Percentiles rank a stretch among this genome's conserved stretches.
phyloP scores from a whole-genome alignment of 2,113 vertebrate genomes.

The Sylvietta virens region DNA sequence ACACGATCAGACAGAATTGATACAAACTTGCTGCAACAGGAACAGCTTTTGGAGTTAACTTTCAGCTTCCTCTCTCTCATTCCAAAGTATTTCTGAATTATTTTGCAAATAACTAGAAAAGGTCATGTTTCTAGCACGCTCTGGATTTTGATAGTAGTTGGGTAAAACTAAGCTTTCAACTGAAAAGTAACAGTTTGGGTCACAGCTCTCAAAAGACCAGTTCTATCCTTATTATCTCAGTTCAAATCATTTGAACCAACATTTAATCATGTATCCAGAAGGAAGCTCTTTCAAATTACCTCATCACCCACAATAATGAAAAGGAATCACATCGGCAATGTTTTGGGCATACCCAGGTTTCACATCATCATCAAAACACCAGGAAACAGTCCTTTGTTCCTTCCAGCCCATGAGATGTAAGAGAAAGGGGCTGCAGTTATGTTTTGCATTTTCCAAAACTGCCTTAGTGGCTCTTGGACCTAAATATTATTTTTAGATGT shows the following conservation, averaged over 20 bases:
- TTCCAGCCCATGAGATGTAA: background rate
- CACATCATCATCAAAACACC: background rate
- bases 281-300: background rate
- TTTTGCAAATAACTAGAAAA: background rate
- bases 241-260: background rate
- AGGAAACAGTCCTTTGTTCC: background rate
- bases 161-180: background rate
- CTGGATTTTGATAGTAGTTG: background rate
- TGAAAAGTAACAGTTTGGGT: background rate
- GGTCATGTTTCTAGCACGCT: background rate
- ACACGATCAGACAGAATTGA: background rate
- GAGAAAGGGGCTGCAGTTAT: background rate
- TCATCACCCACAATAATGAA: background rate
- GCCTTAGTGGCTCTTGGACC: background rate
- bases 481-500: background rate
- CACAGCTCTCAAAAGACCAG: background rate
- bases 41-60: background rate
- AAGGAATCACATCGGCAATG: background rate
- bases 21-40: background rate
- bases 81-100: background rate
- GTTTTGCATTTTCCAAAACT: background rate
- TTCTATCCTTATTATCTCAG: background rate
- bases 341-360: background rate
- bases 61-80: background rate
- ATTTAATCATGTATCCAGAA: background rate